These are phyloP conservation scores for Lasioglossum marginatum DNA, from an alignment of 2,888 invertebrate species.

Conservation along the genomic window DNA sequence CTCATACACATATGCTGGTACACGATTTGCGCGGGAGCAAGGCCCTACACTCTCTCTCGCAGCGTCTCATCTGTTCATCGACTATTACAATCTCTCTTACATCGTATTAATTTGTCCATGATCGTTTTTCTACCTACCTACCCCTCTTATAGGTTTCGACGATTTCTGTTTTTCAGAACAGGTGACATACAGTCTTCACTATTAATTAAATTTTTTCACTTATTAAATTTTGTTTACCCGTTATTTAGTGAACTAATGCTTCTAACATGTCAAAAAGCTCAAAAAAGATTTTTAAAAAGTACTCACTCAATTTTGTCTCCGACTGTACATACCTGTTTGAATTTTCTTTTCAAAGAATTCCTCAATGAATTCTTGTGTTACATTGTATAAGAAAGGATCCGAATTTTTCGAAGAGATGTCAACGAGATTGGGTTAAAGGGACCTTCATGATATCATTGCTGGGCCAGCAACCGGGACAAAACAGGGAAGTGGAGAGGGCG, in stretches of 20 bases:
- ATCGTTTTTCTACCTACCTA: background rate
- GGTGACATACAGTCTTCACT: background rate
- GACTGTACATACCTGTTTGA: no score
- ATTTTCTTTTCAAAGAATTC: no score
- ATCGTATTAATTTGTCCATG: conserved; percentile 44
- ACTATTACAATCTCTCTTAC: background rate
- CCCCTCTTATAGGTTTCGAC: background rate
- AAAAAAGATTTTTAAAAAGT: no score
- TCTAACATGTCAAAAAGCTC: no score
- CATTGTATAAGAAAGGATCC: background rate
- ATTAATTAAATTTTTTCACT: background rate
- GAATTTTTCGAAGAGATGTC: background rate
- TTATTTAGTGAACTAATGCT: no score
- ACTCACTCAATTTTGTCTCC: no score
- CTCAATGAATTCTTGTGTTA: no score
- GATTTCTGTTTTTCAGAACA: background rate
- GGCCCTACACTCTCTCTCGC: conserved; percentile 12
- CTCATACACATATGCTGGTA: conserved; percentile 59
- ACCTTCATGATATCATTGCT: background rate
- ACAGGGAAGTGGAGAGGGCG: background rate
- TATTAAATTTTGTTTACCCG: no score
- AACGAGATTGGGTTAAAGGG: background rate
- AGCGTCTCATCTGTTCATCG: conserved; percentile 7
- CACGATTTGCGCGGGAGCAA: conserved; percentile 37
- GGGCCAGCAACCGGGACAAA: conserved; percentile 29